A percentile compares a stretch with the other conserved stretches of the same genome.
These are phyloP conservation scores for Cheilosia soror DNA, from an alignment of 2,888 invertebrate species.

Conservation along the genomic window DNA sequence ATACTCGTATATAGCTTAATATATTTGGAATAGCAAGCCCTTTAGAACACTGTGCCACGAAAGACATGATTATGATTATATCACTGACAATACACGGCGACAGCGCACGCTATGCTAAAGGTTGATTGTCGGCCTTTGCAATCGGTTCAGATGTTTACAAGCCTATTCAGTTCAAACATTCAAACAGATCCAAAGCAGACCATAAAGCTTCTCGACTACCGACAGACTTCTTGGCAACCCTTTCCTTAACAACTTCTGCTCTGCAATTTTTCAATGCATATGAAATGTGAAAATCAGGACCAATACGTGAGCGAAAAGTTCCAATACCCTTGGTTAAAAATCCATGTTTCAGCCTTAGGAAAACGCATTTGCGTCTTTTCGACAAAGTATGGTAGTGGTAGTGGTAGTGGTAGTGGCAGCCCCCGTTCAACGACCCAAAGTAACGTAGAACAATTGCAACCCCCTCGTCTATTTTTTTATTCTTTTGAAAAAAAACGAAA, in stretches of 20 bases:
- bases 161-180: too few species aligned
- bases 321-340: constrained; percentile 1
- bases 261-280: too few species aligned
- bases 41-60: too few species aligned
- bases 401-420: constrained; percentile 2
- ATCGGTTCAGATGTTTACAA: too few species aligned
- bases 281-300: background rate
- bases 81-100: too few species aligned
- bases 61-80: too few species aligned
- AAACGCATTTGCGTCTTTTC: constrained; percentile 52
- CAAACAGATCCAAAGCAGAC: background rate
- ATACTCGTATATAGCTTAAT: too few species aligned
- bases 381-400: constrained; percentile 9
- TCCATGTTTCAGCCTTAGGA: constrained; percentile 17
- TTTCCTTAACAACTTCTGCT: too few species aligned
- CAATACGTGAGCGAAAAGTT: background rate
- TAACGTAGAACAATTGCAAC: constrained; percentile 44
- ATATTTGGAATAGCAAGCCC: too few species aligned
- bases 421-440: constrained; percentile 43
- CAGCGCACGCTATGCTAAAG: too few species aligned
- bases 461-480: constrained; percentile 7
- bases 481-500: constrained; percentile 28
- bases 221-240: constrained; percentile 3
- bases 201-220: background rate
- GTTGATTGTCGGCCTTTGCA: too few species aligned